A percentile compares a stretch with the other conserved stretches of the same genome.
Evolutionary conservation across 2,113 vertebrate species (phyloP).

Genomic region (Suricata suricatta): DNA sequence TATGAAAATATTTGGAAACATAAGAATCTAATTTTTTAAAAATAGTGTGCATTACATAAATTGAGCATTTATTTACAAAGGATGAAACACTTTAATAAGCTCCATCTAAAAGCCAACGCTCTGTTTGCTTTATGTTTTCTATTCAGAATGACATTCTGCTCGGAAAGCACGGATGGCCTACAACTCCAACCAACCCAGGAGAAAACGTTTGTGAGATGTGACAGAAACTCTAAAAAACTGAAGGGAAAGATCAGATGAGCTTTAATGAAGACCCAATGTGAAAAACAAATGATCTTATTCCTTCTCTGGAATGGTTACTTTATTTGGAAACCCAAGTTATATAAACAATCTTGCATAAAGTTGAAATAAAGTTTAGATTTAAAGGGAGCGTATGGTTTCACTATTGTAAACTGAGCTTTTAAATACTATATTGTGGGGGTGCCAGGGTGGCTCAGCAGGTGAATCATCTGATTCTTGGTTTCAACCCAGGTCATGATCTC

Average conservation of each 20-base stretch:
- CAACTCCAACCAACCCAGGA: slow-evolving; percentile 87
- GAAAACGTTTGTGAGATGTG: slow-evolving; percentile 92
- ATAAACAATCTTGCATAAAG: slow-evolving; percentile 17
- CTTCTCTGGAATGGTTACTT: neutral
- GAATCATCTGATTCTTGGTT: too few relatives aligned
- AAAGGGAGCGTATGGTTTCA: neutral
- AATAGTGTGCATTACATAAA: neutral
- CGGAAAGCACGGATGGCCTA: slow-evolving; percentile 84
- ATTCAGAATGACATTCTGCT: slow-evolving; percentile 90
- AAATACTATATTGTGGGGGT: neutral
- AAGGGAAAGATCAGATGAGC: slow-evolving; percentile 71
- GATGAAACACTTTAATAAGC: neutral
- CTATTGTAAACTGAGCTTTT: neutral
- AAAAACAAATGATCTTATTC: slow-evolving; percentile 15
- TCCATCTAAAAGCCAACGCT: neutral
- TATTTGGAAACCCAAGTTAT: slow-evolving; percentile 36
- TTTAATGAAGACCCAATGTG: neutral
- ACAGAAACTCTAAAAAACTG: slow-evolving; percentile 70
- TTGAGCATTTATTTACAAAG: neutral
- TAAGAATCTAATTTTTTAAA: neutral
- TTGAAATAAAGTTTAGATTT: slow-evolving; percentile 42
- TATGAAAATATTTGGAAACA: slow-evolving; percentile 44
- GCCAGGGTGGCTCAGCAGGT: too few relatives aligned
- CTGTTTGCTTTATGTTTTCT: slow-evolving; percentile 65
- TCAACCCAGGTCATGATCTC: too few relatives aligned